These are phyloP conservation scores for Eupithecia exiguata DNA, from an alignment of 2,888 invertebrate genomes.

Conservation along the genomic window DNA sequence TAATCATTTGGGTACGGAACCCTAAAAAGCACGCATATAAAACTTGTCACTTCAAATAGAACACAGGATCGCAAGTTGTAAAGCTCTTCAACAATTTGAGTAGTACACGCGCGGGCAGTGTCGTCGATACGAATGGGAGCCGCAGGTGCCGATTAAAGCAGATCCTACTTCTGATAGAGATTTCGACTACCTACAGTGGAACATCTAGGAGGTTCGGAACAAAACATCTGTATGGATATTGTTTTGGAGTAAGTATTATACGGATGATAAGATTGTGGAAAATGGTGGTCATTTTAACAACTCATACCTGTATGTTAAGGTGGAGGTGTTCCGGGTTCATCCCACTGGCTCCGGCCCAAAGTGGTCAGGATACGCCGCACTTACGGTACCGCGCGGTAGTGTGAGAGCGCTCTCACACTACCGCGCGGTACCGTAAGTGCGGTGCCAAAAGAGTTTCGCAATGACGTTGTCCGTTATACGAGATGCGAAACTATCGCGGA, in stretches of 20 bases:
- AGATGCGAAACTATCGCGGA: too few relatives aligned
- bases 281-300: background rate
- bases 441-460: too few relatives aligned
- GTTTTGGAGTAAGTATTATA: conserved; percentile 4
- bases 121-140: conserved; percentile 64
- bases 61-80: conserved; percentile 35
- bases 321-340: too few relatives aligned
- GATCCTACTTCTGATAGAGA: conserved; percentile 50
- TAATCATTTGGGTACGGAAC: too few relatives aligned
- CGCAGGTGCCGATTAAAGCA: conserved; percentile 76
- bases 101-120: conserved; percentile 70
- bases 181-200: conserved; percentile 19
- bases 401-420: too few relatives aligned
- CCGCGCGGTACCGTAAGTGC: too few relatives aligned
- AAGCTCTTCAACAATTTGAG: conserved; percentile 68
- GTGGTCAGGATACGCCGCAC: too few relatives aligned
- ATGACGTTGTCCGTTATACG: too few relatives aligned
- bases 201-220: conserved; percentile 13
- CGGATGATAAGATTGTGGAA: background rate
- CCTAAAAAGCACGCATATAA: background rate
- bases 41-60: background rate
- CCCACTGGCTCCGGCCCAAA: too few relatives aligned
- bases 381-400: too few relatives aligned
- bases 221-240: conserved; percentile 8
- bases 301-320: background rate